Evolutionary conservation across 2,888 invertebrate species (phyloP), one percentile per base, ranked within the genome.

Genomic region (Smittia sp.): DNA sequence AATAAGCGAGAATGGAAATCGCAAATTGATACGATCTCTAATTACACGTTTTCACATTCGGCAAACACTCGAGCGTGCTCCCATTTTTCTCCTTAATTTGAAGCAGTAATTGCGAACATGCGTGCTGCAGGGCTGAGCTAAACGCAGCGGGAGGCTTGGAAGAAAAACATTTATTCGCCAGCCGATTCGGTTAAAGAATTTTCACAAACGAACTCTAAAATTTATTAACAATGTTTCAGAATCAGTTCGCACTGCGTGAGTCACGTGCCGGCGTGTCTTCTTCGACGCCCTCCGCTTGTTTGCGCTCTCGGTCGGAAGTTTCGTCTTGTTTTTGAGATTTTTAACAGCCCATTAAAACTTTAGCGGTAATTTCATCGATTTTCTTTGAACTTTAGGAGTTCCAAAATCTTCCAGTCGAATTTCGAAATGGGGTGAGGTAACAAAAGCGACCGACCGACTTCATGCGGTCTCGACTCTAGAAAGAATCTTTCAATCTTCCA

Each of bases 141-240:
- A 9, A 2, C 41, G 39, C 67, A 52, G 32, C 54, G 54, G 69
- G 69, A 41, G 58, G 18, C 58, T 15, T 58, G 15, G 20, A 9
- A n/a, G 58, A 4, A 18, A 46, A 11, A 46, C 11, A 46, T 46
- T 46, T 15, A 15, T 46, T 46, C n/a, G 15, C 46, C 11, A 38
- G 11, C 38, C 6, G 2, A 6, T 15, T n/a, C 11, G 46, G 15
- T 58, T n/a, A 4, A 11, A 18, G 15, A 58, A 20, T 58, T 58
- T 58, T n/a, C 58, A 22, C 46, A 46, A 46, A 58, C 4, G 18
- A 18, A 18, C 58, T 58, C 18, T 18, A 58, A 58, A 11, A 67
- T 67, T 67, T 67, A 67, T 67, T 67, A 67, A 67, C 67, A 67
- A 67, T 67, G 67, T 67, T 67, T 67, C 67, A 41, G 20, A 41